These are phyloP conservation scores for Pluvialis apricaria DNA, from an alignment of 2,113 vertebrate species.

Conservation along the genomic window DNA sequence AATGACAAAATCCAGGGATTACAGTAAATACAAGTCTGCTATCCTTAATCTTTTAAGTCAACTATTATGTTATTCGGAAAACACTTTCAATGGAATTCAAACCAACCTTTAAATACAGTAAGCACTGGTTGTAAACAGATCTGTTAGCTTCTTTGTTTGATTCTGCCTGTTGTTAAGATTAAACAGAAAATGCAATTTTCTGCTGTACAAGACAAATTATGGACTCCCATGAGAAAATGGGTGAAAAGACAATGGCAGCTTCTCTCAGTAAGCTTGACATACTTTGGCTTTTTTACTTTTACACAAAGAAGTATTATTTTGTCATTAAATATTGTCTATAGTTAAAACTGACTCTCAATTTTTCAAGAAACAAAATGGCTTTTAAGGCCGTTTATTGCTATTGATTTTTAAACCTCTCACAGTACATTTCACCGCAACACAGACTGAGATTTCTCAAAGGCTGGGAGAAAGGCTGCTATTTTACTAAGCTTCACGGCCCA, in stretches of 20 bases:
- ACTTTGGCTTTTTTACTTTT: not conserved
- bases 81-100: not conserved
- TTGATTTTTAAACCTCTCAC: not conserved
- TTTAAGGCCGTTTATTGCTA: not conserved
- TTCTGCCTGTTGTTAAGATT: not conserved
- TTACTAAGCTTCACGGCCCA: not conserved
- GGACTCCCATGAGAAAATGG: not conserved
- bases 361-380: not conserved
- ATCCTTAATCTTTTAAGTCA: conserved; percentile 1
- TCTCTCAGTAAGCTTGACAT: not conserved
- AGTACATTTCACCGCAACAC: not conserved
- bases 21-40: not conserved
- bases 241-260: not conserved
- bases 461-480: not conserved
- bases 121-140: not conserved
- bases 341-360: not conserved
- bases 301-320: not conserved
- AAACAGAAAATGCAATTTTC: not conserved
- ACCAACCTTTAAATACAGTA: not conserved
- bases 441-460: not conserved
- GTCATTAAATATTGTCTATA: not conserved
- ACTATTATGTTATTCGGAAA: not conserved
- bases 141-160: not conserved
- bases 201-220: not conserved
- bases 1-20: not conserved